Base-by-base conservation (phyloP, 2,888 invertebrate species). In the Mesochorus sp. region DNA sequence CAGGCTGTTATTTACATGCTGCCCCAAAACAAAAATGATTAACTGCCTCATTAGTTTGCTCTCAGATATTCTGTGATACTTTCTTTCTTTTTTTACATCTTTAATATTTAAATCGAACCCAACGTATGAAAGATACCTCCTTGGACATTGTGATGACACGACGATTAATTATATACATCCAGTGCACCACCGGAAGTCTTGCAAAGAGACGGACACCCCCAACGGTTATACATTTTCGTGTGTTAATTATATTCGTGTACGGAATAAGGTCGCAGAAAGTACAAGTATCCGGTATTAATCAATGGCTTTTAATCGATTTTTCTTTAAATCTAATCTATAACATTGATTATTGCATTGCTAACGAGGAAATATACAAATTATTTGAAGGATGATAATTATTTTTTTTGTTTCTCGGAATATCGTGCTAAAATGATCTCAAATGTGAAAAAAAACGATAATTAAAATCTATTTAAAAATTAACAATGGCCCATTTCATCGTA, bases 1-100 rank as follows among this genome's bases (percentile, higher is more conserved):
- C 81, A 85, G 83, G 85, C 83, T 83, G 81, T 90, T 90, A 90
- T 90, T 89, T 88, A 89, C 90, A 90, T 90, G 90, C 90, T 88
- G 85, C 83, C 88, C 88, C 88, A 88, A 85, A 80, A 81, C 76
- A 75, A 64, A 53, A 59, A 57, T 39, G 55, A 62, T 68, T 55
- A 64, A 70, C 28, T 66, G 26, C 28, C 67, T 62, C 64, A 80
- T 82, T 80, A 80, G 79, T 80, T 68, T 73, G 59, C 71, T 66
- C 57, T 49, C 62, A 47, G 8, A 44, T 55, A 39, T 17, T 51
- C 47, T 42, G 12, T 44, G 2, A 21, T 5, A 5, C 24, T 39
- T 31, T 67, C 61, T 34, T 42, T 44, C n/a, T 26, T 10, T 10
- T 53, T 85, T 81, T 85, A 86, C 84, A 87, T 83, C 86, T 82